Conservation (phyloP, 2,113 vertebrate genomes). For the Hippocampus guttulatus region DNA sequence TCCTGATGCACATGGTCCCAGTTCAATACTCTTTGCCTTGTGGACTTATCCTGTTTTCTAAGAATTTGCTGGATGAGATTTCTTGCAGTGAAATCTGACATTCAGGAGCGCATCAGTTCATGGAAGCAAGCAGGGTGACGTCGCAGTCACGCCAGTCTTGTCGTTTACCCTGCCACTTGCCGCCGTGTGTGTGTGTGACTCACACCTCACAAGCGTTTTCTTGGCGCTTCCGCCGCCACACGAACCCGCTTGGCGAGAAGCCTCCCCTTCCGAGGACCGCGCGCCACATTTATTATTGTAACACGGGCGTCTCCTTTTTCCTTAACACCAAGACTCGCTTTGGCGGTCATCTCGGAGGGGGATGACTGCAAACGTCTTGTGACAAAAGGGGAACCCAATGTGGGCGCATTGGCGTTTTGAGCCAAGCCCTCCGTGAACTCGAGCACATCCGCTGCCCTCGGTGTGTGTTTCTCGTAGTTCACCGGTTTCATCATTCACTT, state of each 20-base stretch:
- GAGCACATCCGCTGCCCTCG: neutral
- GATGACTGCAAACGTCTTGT: conserved; percentile 59
- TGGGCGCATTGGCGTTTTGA: conserved; percentile 51
- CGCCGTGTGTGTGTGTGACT: neutral
- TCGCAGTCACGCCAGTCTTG: conserved; percentile 66
- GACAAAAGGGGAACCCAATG: conserved; percentile 46
- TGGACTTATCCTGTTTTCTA: no score
- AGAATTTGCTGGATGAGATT: neutral
- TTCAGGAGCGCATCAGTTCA: neutral
- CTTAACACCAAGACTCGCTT: conserved; percentile 47
- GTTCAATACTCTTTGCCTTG: no score
- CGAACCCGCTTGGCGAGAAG: conserved; percentile 25
- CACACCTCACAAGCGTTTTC: conserved; percentile 33
- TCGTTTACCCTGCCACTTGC: conserved; percentile 18
- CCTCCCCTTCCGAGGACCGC: conserved; percentile 36
- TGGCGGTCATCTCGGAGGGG: conserved; percentile 50
- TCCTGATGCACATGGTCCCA: neutral
- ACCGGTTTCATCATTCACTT: conserved; percentile 17
- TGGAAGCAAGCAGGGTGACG: conserved; percentile 19
- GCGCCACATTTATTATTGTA: conserved; percentile 36
- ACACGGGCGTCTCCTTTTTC: conserved; percentile 37
- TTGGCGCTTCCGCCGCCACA: conserved; percentile 32
- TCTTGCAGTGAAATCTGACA: neutral
- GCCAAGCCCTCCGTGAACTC: conserved; percentile 14
- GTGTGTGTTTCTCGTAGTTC: conserved; percentile 19